Evolutionary conservation across 2,797 vertebrate species (phyloP).

Genomic region (Leptatherina wallacei): DNA sequence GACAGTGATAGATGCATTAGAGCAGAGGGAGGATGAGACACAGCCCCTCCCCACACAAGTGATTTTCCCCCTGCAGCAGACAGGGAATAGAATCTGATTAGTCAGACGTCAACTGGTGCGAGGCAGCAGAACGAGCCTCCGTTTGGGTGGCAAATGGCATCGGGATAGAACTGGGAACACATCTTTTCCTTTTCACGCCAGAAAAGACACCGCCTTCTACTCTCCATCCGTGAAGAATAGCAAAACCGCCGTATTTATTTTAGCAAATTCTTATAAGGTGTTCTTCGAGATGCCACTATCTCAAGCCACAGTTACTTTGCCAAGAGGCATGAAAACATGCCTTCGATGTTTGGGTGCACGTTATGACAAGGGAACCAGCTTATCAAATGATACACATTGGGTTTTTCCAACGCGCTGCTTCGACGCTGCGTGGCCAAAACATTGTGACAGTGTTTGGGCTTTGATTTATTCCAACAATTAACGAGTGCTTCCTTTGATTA

Average conservation of each 20-base stretch:
- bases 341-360: conserved; percentile 59
- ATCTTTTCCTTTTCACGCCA: conserved; percentile 74
- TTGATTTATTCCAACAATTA: conserved; percentile 72
- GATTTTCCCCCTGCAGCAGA: conserved; percentile 67
- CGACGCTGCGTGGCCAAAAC: conserved; percentile 46
- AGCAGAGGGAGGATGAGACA: conserved; percentile 48
- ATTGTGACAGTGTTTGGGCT: conserved; percentile 52
- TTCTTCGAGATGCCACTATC: conserved; percentile 70
- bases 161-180: conserved; percentile 69
- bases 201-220: conserved; percentile 57
- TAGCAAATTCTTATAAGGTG: conserved; percentile 76
- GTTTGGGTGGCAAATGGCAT: conserved; percentile 80
- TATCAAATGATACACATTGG: conserved; percentile 69
- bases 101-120: conserved; percentile 82
- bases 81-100: conserved; percentile 84
- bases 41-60: conserved; percentile 40
- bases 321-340: conserved; percentile 66
- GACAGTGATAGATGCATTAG: conserved; percentile 78
- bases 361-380: conserved; percentile 60
- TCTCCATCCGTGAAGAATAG: conserved; percentile 59
- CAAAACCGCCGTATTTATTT: conserved; percentile 75
- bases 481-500: conserved; percentile 75
- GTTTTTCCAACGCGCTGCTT: conserved; percentile 42
- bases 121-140: conserved; percentile 69
- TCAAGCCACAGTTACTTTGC: conserved; percentile 74